These are phyloP conservation scores for Bathynomus jamesi DNA, from an alignment of 1,140 invertebrate genomes.

Conservation along the genomic window DNA sequence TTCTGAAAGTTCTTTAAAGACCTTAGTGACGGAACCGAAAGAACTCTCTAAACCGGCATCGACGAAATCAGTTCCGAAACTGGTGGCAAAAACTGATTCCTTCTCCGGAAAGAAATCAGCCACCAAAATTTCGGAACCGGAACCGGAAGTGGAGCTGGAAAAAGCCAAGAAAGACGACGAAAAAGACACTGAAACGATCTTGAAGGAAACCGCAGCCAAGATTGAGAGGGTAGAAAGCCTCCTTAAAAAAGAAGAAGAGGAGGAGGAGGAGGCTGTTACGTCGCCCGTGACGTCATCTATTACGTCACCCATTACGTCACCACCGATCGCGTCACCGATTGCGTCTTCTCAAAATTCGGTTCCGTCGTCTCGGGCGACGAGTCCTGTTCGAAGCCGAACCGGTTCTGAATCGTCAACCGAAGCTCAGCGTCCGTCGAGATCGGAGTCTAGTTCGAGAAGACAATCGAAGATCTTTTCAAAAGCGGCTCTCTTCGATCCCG, in stretches of 20 bases:
- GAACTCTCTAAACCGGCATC: background rate
- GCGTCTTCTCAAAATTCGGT: conserved; percentile 18
- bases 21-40: background rate
- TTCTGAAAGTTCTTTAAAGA: conserved; percentile 24
- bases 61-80: background rate
- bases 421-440: conserved; percentile 7
- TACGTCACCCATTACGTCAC: background rate
- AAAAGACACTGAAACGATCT: conserved; percentile 25
- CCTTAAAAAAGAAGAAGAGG: conserved; percentile 15
- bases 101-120: background rate
- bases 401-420: conserved; percentile 36
- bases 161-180: conserved; percentile 8
- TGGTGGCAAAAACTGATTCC: background rate
- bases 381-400: conserved; percentile 30
- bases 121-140: background rate
- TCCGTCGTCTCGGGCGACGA: conserved; percentile 31
- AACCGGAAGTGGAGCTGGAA: background rate
- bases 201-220: conserved; percentile 29
- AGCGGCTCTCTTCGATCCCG: conserved; percentile 35
- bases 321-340: background rate
- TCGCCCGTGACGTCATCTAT: background rate
- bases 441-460: conserved; percentile 14
- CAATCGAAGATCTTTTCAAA: conserved; percentile 36
- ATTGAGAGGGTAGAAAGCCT: conserved; percentile 8
- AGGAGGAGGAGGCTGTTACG: background rate